Evolutionary conservation across 2,113 vertebrate genomes (phyloP), one percentile per base, ranked within the genome.

Genomic region (Apus apus): DNA sequence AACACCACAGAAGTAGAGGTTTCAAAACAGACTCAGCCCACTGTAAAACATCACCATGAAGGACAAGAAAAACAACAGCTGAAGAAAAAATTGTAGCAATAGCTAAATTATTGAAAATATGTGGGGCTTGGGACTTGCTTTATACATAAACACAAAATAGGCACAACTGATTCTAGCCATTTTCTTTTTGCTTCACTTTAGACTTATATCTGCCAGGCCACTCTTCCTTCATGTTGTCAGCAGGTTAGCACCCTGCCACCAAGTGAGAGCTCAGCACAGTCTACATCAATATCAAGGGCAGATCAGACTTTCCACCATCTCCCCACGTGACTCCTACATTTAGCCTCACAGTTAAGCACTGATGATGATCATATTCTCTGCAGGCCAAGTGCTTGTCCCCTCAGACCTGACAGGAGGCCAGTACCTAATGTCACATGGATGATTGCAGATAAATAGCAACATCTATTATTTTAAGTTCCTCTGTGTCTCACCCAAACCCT

Each of bases 31-130:
- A 43, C 43, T 67, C 72, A 65, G 15, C 15, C 51, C 25, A 36
- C 15, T 76, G 46, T 57, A 89, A 87, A 91, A 67, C 12, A 73
- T 26, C 46, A 70, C 32, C 51, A 43, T 36, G 61, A 80, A 93
- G 56, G 60, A 90, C 68, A 16, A 76, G 60, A 61, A 89, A 87
- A 95, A 82, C 62, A 92, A 79, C 32, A 86, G 56, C 29, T 71
- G 29, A 18, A 66, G 20, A 30, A 68, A 70, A 56, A 87, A 74
- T 30, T 85, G 67, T 13, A 82, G 86, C 65, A 95, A 75, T 10
- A 85, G 30, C 30, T 87, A 56, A 88, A 77, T 74, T 70, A 79
- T 23, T 94, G 40, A 45, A 75, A 84, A 71, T 1, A 0, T 77
- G 77, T 66, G 36, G 12, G 19, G 13, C 11, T 75, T 85, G n/a